Conservation (phyloP, 2,888 invertebrate species). For the Eurois occulta region DNA sequence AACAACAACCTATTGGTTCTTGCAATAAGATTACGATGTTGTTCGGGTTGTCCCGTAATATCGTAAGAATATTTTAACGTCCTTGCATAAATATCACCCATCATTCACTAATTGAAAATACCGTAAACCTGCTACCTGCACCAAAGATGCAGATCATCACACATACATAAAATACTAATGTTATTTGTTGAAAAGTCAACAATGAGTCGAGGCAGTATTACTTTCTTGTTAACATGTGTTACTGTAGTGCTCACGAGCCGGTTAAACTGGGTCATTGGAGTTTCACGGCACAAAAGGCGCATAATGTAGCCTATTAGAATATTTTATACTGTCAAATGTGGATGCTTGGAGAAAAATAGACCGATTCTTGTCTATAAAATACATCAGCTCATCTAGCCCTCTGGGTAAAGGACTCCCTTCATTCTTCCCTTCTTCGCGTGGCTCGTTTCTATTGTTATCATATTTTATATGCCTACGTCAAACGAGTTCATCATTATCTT, state of each 20-base stretch:
- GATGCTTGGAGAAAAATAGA: not conserved
- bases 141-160: slow-evolving; percentile 32
- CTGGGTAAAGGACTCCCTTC: not conserved
- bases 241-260: slow-evolving; percentile 47
- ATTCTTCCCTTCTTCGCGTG: not conserved
- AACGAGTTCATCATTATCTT: not conserved
- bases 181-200: slow-evolving; percentile 55
- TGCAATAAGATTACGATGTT: not conserved
- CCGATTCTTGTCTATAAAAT: not conserved
- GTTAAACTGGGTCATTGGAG: slow-evolving; percentile 51
- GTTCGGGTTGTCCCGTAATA: not conserved
- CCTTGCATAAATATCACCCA: not conserved
- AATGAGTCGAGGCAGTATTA: slow-evolving; percentile 33
- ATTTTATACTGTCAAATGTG: slow-evolving; percentile 42
- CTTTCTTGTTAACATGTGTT: slow-evolving; percentile 58
- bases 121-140: not conserved
- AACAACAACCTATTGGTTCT: not conserved
- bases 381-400: not conserved
- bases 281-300: slow-evolving; percentile 47
- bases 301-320: slow-evolving; percentile 43
- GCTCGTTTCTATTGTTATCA: not conserved
- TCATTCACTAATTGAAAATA: not conserved
- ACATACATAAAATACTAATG: slow-evolving; percentile 37
- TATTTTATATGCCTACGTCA: not conserved
- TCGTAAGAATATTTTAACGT: not conserved